Base-by-base conservation (phyloP, 2,797 vertebrate species). In the Tragopan temminckii region DNA sequence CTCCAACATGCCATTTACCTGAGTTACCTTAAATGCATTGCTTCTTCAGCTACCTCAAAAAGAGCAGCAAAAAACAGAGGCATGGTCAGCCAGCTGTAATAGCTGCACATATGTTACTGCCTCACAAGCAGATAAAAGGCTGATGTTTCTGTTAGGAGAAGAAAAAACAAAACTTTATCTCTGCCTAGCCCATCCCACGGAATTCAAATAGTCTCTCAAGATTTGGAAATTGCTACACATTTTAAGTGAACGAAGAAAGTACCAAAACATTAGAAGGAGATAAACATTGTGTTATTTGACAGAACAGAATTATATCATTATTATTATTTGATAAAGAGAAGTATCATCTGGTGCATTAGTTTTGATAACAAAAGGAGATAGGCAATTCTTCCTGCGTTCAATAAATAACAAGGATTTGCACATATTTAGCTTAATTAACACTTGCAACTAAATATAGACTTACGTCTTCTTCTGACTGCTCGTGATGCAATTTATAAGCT, bases 81-180 rank as follows among this genome's bases (percentile, higher is more conserved):
- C 7, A 17, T 0, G 0, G 31, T 59, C 79, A 85, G 48, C 57
- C 53, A 71, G 53, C 48, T 42, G 48, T 1, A 5, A 61, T 59
- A 38, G 33, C 58, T 62, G 48, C 24, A 67, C 10, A 7, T 13
- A 43, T 0, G 2, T 52, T 69, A 90, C 38, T 42, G 40, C 25
- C 48, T 74, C 69, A 78, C 11, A 74, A 76, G 68, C 6, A 59
- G 57, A 33, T 45, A 20, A 27, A 80, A 77, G 27, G 48, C 6
- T 80, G 72, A 87, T 75, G 67, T 45, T 55, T 57, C 45, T 50
- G 20, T 25, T 46, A 68, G 45, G 82, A 77, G 29, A 89, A 11
- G 62, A 87, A 92, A 89, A 61, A 82, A 84, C 59, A 62, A 74
- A 80, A 62, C 84, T 91, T 85, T 77, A 78, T 69, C 55, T 57